Evolutionary conservation across 2,888 invertebrate genomes (phyloP), one percentile per base, ranked within the genome.

Genomic region (Omphaloscelis lunosa): DNA sequence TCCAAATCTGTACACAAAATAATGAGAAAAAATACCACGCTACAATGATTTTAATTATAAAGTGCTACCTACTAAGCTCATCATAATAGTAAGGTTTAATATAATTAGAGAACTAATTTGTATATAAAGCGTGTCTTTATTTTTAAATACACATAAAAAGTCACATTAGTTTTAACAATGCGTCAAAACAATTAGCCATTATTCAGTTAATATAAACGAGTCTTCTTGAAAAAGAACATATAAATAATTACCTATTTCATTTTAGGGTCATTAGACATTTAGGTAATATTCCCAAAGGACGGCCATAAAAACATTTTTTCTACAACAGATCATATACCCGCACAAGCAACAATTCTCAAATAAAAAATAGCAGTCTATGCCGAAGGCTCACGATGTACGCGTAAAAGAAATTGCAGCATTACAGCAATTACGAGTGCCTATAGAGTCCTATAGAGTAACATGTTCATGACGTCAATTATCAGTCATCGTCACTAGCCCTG

Each of bases 381-480:
- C 27, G 15, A 78, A 23, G 5, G 39, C 29, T 23, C 23, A 34
- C 27, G n/a, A 29, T 39, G 34, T 53, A 75, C 51, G 81, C 69
- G 75, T 51, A 56, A n/a, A 72, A 61, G 39, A 75, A 83, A 71
- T 61, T 39, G 45, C 51, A 4, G n/a, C 71, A 29, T 81, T 71
- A 77, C 63, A 41, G 58, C 63, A 82, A 84, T 76, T 84, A 80
- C 68, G 34, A 67, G 72, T 39, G 48, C 56, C 53, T 77, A 71
- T 78, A n/a, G n/a, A n/a, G n/a, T n/a, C n/a, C n/a, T n/a, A n/a
- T 73, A 78, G 41, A 67, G 70, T 48, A 69, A 73, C 66, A 78
- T 78, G 77, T 78, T 66, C 67, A 75, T 78, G 29, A 20, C n/a
- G 27, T 66, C 80, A 79, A 86, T 77, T 79, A 79, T 17, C 34